A percentile compares a stretch with the other conserved stretches of the same genome.
Conservation (phyloP, 2,113 vertebrate genomes). For the Embiotoca jacksoni region DNA sequence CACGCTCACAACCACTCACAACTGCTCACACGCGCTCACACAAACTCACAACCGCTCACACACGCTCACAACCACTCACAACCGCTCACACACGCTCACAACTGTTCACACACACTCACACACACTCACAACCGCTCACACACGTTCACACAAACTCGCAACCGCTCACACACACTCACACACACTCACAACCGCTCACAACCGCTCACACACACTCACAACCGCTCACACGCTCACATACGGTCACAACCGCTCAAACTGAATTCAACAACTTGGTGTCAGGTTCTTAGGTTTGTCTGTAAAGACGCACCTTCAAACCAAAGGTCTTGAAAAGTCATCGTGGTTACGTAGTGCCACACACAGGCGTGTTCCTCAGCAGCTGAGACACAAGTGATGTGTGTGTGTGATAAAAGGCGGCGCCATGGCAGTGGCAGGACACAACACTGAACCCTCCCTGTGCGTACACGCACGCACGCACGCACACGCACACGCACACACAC, state of each 20-base stretch:
- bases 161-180: no score
- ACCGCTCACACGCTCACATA: no score
- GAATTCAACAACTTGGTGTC: background rate
- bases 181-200: no score
- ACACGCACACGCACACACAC: constrained; percentile 47
- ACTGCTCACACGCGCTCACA: background rate
- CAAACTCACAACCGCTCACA: background rate
- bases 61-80: no score
- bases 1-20: background rate
- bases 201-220: background rate
- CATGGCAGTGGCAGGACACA: constrained; percentile 82
- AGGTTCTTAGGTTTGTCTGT: background rate
- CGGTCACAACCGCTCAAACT: background rate
- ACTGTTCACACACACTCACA: no score
- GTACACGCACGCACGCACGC: constrained; percentile 24
- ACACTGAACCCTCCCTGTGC: constrained; percentile 81
- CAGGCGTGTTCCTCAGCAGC: constrained; percentile 73
- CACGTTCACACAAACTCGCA: no score
- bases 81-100: background rate
- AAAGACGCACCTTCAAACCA: background rate
- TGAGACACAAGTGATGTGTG: constrained; percentile 87
- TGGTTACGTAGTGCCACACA: constrained; percentile 61
- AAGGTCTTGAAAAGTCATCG: background rate
- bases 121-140: background rate
- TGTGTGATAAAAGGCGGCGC: constrained; percentile 87